Evolutionary conservation across 2,113 vertebrate genomes (phyloP), one percentile per base, ranked within the genome.

Genomic region (Neopipo cinnamomea): DNA sequence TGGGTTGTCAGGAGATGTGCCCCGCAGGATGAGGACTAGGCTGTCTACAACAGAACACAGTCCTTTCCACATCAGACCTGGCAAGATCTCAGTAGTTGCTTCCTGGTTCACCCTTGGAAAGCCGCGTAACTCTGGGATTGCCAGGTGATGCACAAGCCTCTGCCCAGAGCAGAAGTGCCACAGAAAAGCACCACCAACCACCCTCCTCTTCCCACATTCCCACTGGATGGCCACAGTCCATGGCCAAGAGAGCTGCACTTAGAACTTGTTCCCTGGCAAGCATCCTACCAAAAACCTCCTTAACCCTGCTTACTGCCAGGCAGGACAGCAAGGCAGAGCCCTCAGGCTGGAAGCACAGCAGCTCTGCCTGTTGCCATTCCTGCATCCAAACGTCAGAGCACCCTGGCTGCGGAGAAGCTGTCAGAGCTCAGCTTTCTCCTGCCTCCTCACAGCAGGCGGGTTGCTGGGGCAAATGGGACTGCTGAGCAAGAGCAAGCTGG

Each of bases 291-390:
- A 85, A 68, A 66, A 63, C 31, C 61, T 39, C 42, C 42, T 25
- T 39, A 3, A 33, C n/a, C 42, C 73, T 49, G 0, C 47, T 44
- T 7, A 11, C 4, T 58, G 2, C 47, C 1, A 0, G 35, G 44
- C 42, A 59, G 49, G 49, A 55, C 31, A 59, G 81, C n/a, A 53
- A 27, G 37, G 11, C 72, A 61, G 62, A 62, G 75, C 53, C 52
- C 35, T 55, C 4, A 37, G 63, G n/a, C 35, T 67, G 65, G 49
- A 50, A 56, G 17, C 72, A 33, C 28, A 24, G 5, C 61, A 37
- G 30, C 22, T 79, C 78, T 62, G 53, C 72, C 77, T 49, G 23
- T 9, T 50, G 66, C 78, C 16, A 4, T 62, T 23, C 35, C 17
- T 3, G 28, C 72, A 24, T 8, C 53, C 85, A 67, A 14, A 78